Percentiles rank a stretch among this genome's conserved stretches.
phyloP scores from a whole-genome alignment of 1,140 invertebrate genomes.

The Gonioctena quinquepunctata region DNA sequence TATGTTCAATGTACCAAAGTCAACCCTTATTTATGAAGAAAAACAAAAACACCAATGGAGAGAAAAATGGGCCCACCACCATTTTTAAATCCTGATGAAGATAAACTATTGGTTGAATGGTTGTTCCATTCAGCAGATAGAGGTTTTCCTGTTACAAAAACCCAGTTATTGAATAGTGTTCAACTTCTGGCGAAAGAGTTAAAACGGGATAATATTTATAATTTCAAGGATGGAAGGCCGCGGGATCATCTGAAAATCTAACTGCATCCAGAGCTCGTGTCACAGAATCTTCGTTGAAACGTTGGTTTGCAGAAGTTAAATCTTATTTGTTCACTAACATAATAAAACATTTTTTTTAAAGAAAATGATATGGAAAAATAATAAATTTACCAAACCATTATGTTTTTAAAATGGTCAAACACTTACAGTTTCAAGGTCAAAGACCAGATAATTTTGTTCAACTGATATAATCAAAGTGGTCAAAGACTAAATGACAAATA shows the following conservation, averaged over 20 bases:
- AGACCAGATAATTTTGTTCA: no score
- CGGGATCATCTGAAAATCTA: slow-evolving; percentile 1
- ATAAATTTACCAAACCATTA: not conserved
- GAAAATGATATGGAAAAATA: not conserved
- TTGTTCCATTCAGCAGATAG: not conserved
- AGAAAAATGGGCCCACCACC: not conserved
- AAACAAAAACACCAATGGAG: not conserved
- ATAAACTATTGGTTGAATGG: not conserved
- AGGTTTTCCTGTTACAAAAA: no score
- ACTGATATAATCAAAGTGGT: no score
- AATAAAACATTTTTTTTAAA: not conserved
- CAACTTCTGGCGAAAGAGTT: slow-evolving; percentile 11
- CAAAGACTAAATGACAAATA: no score
- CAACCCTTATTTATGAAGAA: not conserved
- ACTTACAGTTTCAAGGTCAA: not conserved
- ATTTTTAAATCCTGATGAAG: no score
- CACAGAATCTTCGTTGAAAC: not conserved
- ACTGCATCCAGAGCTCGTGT: slow-evolving; percentile 4
- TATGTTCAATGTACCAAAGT: slow-evolving; percentile 2
- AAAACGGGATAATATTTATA: slow-evolving; percentile 14
- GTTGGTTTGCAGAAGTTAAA: not conserved
- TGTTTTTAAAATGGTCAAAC: not conserved
- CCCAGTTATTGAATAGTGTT: not conserved
- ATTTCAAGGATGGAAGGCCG: slow-evolving; percentile 6
- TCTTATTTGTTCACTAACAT: not conserved